Conservation (phyloP, 1,140 invertebrate species). For the Eumaeus atala region DNA sequence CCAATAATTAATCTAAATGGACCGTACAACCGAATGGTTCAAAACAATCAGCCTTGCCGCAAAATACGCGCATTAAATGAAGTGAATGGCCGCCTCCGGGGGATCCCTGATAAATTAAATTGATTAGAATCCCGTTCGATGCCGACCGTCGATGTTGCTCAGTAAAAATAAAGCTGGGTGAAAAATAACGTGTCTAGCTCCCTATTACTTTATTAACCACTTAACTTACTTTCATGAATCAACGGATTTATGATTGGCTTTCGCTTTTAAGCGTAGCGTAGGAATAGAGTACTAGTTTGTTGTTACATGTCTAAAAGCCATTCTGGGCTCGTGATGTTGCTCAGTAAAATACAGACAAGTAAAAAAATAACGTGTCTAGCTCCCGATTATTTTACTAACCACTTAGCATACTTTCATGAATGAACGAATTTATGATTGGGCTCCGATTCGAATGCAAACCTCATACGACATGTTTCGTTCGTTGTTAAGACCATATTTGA, state of each 20-base stretch:
- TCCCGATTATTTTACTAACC: slow-evolving; percentile 31
- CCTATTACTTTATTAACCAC: slow-evolving; percentile 30
- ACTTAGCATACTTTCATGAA: slow-evolving; percentile 20
- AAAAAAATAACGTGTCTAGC: slow-evolving; percentile 62
- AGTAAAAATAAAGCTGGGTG: slow-evolving; percentile 66
- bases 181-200: slow-evolving; percentile 60
- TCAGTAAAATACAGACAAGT: slow-evolving; percentile 63
- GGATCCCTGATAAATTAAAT: slow-evolving; percentile 74
- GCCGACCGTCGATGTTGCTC: slow-evolving; percentile 55
- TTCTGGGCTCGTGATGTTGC: slow-evolving; percentile 1
- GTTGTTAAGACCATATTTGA: too few species aligned
- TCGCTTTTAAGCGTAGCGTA: too few species aligned
- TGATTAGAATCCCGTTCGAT: slow-evolving; percentile 73
- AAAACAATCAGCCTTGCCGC: slow-evolving; percentile 72
- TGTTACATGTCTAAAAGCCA: too few species aligned
- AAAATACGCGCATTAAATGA: slow-evolving; percentile 75
- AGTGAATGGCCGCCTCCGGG: slow-evolving; percentile 68
- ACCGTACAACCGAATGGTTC: slow-evolving; percentile 72
- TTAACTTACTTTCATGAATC: slow-evolving; percentile 22
- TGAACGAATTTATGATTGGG: slow-evolving; percentile 4
- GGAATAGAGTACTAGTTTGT: too few species aligned
- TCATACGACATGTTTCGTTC: too few species aligned
- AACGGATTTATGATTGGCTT: neutral
- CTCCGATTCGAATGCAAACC: too few species aligned
- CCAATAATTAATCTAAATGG: slow-evolving; percentile 74